These are phyloP conservation scores for Acholoe squamosa DNA, from an alignment of 2,888 invertebrate species.

Conservation along the genomic window DNA sequence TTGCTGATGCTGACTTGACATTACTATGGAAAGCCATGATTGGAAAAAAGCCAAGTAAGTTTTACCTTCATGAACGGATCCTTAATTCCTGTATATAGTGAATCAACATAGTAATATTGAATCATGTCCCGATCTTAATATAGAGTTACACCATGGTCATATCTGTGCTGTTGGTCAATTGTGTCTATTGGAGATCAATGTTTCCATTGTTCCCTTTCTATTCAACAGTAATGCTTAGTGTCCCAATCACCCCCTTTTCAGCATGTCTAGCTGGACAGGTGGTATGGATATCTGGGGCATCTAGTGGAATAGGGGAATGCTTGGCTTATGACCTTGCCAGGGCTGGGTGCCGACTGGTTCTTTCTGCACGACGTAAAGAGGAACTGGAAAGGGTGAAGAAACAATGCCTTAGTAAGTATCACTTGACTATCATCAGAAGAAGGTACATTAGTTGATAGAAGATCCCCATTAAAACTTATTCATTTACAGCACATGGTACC, in stretches of 20 bases:
- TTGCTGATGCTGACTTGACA: constrained; percentile 77
- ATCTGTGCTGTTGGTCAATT: too few relatives aligned
- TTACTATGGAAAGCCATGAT: constrained; percentile 75
- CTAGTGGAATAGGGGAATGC: constrained; percentile 91
- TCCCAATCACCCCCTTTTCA: too few relatives aligned
- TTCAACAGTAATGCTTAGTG: too few relatives aligned
- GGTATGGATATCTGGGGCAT: constrained; percentile 93
- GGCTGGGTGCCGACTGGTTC: constrained; percentile 87
- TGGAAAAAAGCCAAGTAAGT: constrained; percentile 75
- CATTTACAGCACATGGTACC: too few relatives aligned
- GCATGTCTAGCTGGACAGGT: constrained; percentile 87
- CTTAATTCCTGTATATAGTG: too few relatives aligned
- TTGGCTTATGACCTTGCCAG: constrained; percentile 88
- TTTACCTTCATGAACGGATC: neutral
- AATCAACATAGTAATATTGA: too few relatives aligned
- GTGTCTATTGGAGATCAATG: too few relatives aligned
- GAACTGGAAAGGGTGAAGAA: constrained; percentile 88
- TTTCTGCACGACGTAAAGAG: constrained; percentile 87
- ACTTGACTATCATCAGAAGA: neutral
- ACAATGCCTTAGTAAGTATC: constrained; percentile 86
- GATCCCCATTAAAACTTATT: too few relatives aligned
- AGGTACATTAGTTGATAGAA: too few relatives aligned
- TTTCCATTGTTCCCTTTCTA: too few relatives aligned
- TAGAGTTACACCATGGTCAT: too few relatives aligned
- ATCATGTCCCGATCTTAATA: too few relatives aligned